Evolutionary conservation across 2,888 invertebrate species (phyloP).

Genomic region (Norana najaformis): DNA sequence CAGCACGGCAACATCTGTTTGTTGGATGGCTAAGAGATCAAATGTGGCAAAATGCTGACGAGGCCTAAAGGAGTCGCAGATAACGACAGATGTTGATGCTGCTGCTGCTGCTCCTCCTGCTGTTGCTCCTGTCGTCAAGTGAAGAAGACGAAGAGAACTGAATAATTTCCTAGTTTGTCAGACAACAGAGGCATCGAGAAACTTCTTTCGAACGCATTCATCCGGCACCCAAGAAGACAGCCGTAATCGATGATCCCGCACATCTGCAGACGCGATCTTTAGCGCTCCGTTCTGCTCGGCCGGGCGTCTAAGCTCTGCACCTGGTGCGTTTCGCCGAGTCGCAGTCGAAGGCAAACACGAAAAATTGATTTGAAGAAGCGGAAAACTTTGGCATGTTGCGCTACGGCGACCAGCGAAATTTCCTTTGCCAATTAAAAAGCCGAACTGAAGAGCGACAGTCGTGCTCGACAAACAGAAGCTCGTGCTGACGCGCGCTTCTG

Average conservation of each 20-base stretch:
- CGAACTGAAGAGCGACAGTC: background rate
- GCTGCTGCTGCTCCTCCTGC: conserved; percentile 17
- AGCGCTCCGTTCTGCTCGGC: background rate
- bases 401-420: background rate
- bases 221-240: background rate
- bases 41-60: background rate
- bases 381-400: conserved; percentile 25
- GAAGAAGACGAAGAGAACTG: background rate
- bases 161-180: background rate
- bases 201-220: conserved; percentile 5
- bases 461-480: background rate
- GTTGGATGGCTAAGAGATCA: background rate
- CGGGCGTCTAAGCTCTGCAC: conserved; percentile 7
- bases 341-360: conserved; percentile 16
- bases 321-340: background rate
- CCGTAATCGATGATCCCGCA: background rate
- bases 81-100: background rate
- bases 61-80: background rate
- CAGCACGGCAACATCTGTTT: background rate
- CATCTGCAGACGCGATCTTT: background rate
- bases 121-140: background rate
- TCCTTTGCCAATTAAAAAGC: conserved; percentile 20
- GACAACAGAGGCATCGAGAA: background rate
- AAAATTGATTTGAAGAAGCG: conserved; percentile 16
- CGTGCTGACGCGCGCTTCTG: background rate